These are phyloP conservation scores for Silvanus unidentatus DNA, from an alignment of 2,888 invertebrate species.

Conservation along the genomic window DNA sequence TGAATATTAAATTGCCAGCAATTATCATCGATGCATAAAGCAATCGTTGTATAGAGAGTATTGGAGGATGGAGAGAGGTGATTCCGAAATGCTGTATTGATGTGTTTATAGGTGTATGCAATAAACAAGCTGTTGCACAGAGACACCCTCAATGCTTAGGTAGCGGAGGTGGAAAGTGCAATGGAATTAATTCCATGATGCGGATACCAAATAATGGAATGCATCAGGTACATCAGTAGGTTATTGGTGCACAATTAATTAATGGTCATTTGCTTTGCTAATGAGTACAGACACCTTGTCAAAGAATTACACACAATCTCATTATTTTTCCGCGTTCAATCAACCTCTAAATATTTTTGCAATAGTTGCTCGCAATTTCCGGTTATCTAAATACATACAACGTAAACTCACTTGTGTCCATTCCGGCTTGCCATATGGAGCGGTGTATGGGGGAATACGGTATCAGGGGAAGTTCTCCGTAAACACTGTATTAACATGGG, in stretches of 20 bases:
- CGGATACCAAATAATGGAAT: slow-evolving; percentile 13
- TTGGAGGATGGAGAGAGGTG: no score
- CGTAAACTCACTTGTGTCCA: slow-evolving; percentile 76
- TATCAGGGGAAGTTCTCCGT: slow-evolving; percentile 51
- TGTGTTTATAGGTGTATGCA: slow-evolving; percentile 35
- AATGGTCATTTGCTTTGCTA: slow-evolving; percentile 27
- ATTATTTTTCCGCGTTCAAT: no score
- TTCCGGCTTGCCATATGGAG: slow-evolving; percentile 91
- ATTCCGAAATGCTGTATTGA: slow-evolving; percentile 34
- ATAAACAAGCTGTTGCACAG: slow-evolving; percentile 44
- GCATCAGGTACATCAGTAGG: slow-evolving; percentile 14
- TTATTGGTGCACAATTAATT: slow-evolving; percentile 28
- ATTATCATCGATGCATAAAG: slow-evolving; percentile 31
- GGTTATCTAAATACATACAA: no score
- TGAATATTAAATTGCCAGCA: slow-evolving; percentile 8
- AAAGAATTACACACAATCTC: slow-evolving; percentile 18
- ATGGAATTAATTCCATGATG: slow-evolving; percentile 11
- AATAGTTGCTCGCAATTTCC: no score
- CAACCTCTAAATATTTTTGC: no score
- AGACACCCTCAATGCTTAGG: slow-evolving; percentile 29
- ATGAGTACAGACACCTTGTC: slow-evolving; percentile 15
- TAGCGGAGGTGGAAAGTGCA: slow-evolving; percentile 9
- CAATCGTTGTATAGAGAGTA: slow-evolving; percentile 31
- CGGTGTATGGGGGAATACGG: slow-evolving; percentile 68
- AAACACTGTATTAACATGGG: slow-evolving; percentile 75